Conservation (phyloP, 2,888 invertebrate species). For the Ormyrus nitidulus region DNA sequence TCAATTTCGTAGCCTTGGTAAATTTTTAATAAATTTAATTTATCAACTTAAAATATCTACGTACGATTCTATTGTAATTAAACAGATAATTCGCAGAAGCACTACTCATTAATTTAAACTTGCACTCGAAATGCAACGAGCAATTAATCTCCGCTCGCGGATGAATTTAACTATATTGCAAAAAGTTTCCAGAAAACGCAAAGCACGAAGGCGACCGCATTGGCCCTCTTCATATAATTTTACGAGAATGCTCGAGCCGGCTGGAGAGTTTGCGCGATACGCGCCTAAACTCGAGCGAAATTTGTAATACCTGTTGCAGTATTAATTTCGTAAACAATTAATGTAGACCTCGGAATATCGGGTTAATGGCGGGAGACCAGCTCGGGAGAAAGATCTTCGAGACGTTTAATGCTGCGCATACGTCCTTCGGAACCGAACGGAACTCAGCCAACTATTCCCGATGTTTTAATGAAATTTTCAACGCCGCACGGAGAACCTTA, state of each 20-base stretch:
- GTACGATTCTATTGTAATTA: too few relatives aligned
- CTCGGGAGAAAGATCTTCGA: constrained; percentile 26
- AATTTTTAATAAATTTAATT: too few relatives aligned
- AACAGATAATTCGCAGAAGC: too few relatives aligned
- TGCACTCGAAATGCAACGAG: too few relatives aligned
- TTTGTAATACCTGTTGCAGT: constrained; percentile 38
- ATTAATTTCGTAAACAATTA: constrained; percentile 43
- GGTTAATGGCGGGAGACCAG: constrained; percentile 25
- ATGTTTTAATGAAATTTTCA: constrained; percentile 57
- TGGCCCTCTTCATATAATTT: too few relatives aligned
- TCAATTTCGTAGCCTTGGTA: too few relatives aligned
- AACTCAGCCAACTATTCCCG: constrained; percentile 51
- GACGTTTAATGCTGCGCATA: constrained; percentile 44
- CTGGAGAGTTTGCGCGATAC: neutral
- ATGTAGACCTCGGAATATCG: constrained; percentile 32
- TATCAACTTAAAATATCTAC: too few relatives aligned
- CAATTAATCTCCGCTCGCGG: too few relatives aligned
- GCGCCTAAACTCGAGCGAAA: neutral
- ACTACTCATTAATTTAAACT: too few relatives aligned
- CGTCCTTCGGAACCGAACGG: constrained; percentile 50
- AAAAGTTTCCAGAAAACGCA: too few relatives aligned
- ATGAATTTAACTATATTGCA: too few relatives aligned
- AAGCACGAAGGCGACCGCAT: too few relatives aligned
- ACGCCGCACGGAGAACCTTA: constrained; percentile 14
- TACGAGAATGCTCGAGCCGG: neutral